A percentile compares a stretch with the other conserved stretches of the same genome.
phyloP scores from a whole-genome alignment of 2,888 invertebrate genomes.

The Balanococcus diminutus region DNA sequence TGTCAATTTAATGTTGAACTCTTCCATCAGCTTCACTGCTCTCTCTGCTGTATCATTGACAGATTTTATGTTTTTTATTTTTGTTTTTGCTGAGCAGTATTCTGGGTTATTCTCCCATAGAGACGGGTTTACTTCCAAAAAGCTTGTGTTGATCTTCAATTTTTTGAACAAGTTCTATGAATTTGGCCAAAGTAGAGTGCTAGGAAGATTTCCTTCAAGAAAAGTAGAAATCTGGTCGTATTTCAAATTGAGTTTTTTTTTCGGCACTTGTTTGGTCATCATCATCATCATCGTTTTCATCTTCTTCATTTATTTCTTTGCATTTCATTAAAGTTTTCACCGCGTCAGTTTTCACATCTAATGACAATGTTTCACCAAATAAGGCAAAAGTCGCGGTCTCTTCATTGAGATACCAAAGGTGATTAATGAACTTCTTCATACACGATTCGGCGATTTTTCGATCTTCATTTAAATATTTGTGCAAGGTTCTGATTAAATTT shows the following conservation, averaged over 20 bases:
- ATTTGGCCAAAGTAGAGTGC: neutral
- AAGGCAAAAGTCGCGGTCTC: slow-evolving; percentile 57
- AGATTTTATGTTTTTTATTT: neutral
- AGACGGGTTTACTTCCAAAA: neutral
- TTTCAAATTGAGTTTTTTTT: neutral
- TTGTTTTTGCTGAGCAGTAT: neutral
- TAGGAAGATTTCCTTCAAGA: neutral
- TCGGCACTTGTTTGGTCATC: neutral
- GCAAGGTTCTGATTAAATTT: slow-evolving; percentile 47
- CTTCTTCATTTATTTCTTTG: neutral
- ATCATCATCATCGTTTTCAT: too few relatives aligned
- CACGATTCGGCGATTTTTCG: slow-evolving; percentile 44
- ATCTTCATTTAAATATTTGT: slow-evolving; percentile 41
- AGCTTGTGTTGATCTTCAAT: neutral
- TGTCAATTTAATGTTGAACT: neutral
- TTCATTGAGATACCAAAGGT: slow-evolving; percentile 57
- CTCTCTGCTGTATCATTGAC: slow-evolving; percentile 39
- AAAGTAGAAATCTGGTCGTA: neutral
- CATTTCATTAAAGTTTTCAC: too few relatives aligned
- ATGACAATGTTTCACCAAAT: slow-evolving; percentile 57
- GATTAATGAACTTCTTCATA: slow-evolving; percentile 56
- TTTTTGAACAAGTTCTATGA: neutral
- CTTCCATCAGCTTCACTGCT: neutral
- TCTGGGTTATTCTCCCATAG: neutral
- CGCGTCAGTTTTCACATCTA: too few relatives aligned